A percentile compares a stretch with the other conserved stretches of the same genome.
These are phyloP conservation scores for Desoria tigrina DNA, from an alignment of 2,888 invertebrate genomes.

Conservation along the genomic window DNA sequence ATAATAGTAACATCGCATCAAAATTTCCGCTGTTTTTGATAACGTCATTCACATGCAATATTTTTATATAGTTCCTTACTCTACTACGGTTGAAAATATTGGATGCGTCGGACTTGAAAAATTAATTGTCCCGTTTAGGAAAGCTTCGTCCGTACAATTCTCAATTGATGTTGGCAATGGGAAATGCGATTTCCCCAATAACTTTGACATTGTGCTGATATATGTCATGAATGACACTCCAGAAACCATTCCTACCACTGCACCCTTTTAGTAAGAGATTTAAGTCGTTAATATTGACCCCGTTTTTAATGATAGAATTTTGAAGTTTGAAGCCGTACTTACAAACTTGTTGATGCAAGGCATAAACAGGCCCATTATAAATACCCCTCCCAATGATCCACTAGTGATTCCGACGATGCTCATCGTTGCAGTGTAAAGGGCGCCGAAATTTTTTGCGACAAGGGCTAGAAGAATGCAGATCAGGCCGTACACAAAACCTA, in stretches of 20 bases:
- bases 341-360: slow-evolving; percentile 48
- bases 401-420: slow-evolving; percentile 27
- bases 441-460: slow-evolving; percentile 21
- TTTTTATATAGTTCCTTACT: too few relatives aligned
- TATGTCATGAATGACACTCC: slow-evolving; percentile 20
- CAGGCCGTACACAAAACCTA: slow-evolving; percentile 20
- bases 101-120: too few relatives aligned
- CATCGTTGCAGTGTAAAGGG: slow-evolving; percentile 17
- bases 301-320: slow-evolving; percentile 23
- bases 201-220: background rate
- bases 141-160: slow-evolving; percentile 24
- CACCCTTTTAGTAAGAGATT: slow-evolving; percentile 31
- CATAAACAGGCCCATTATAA: slow-evolving; percentile 43
- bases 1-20: background rate
- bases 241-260: slow-evolving; percentile 29
- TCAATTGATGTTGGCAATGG: slow-evolving; percentile 25
- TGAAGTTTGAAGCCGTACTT: slow-evolving; percentile 11
- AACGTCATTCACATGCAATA: too few relatives aligned
- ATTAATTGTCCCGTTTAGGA: too few relatives aligned
- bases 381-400: slow-evolving; percentile 38
- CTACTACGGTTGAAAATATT: too few relatives aligned
- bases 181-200: background rate
- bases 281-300: too few relatives aligned
- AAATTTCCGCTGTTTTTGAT: too few relatives aligned
- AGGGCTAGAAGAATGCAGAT: slow-evolving; percentile 22